These are phyloP conservation scores for Mesembrinibis cayennensis DNA, from an alignment of 2,113 vertebrate species.

Conservation along the genomic window DNA sequence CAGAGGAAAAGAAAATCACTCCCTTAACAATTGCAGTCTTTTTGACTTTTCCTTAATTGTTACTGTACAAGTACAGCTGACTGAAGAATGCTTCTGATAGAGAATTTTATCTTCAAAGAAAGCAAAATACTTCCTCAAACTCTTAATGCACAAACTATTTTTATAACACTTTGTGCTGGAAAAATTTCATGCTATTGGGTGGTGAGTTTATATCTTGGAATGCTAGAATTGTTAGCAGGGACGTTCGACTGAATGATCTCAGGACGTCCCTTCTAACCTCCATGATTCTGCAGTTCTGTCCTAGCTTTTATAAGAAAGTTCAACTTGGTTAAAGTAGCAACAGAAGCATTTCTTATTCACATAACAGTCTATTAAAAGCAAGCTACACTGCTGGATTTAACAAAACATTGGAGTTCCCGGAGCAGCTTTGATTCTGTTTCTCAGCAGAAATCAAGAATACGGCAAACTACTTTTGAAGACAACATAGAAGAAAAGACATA, in stretches of 20 bases:
- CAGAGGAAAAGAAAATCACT: background rate
- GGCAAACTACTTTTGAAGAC: background rate
- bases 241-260: background rate
- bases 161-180: background rate
- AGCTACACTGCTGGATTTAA: background rate
- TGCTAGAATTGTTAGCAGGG: background rate
- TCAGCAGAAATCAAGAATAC: background rate
- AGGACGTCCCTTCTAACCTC: background rate
- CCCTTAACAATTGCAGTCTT: background rate
- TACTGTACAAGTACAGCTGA: background rate
- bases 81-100: background rate
- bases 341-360: background rate
- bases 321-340: background rate
- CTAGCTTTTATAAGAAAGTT: background rate
- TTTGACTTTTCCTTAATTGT: background rate
- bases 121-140: background rate
- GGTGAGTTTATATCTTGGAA: background rate
- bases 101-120: background rate
- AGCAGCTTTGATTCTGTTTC: background rate
- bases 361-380: background rate
- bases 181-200: background rate
- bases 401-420: background rate
- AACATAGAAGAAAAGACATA: background rate
- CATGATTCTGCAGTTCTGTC: background rate
- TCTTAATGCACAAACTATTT: background rate